Conservation (phyloP, 2,113 vertebrate genomes). For the Melanotaenia duboulayi region DNA sequence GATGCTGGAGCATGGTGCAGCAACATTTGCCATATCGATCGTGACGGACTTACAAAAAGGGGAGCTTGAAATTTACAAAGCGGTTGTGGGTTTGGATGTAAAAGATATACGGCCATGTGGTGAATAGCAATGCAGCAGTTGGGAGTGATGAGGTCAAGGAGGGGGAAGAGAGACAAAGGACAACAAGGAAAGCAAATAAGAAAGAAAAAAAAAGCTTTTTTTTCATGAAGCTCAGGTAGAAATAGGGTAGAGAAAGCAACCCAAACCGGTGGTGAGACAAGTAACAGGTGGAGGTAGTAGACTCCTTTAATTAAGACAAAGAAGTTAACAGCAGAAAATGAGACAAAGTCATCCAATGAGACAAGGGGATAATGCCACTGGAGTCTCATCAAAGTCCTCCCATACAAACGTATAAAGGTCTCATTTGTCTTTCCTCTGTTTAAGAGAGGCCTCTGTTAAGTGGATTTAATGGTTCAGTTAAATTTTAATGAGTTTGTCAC, state of each 20-base stretch:
- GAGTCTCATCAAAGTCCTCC: conserved; percentile 7
- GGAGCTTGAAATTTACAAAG: conserved; percentile 66
- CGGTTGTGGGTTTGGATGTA: conserved; percentile 44
- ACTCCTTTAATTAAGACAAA: conserved; percentile 60
- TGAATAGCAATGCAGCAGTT: conserved; percentile 70
- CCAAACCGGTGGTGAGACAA: conserved; percentile 13
- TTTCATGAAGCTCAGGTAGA: background rate
- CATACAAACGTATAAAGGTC: conserved; percentile 23
- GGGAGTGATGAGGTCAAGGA: conserved; percentile 42
- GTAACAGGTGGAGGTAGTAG: conserved; percentile 4
- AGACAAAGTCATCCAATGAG: conserved; percentile 45
- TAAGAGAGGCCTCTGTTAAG: conserved; percentile 16
- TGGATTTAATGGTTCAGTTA: conserved; percentile 24
- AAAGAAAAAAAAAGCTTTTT: background rate
- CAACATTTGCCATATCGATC: conserved; percentile 57
- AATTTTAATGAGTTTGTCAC: conserved; percentile 32
- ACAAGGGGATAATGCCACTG: background rate
- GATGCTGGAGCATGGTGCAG: conserved; percentile 32
- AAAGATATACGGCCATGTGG: conserved; percentile 66
- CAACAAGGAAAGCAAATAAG: conserved; percentile 37
- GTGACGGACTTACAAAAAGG: conserved; percentile 23
- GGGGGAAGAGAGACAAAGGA: conserved; percentile 4
- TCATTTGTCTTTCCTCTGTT: conserved; percentile 16
- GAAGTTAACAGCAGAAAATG: conserved; percentile 34
- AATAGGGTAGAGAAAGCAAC: background rate